Evolutionary conservation across 2,797 vertebrate genomes (phyloP), one percentile per base, ranked within the genome.

Genomic region (Hapalemur alaotrensis): DNA sequence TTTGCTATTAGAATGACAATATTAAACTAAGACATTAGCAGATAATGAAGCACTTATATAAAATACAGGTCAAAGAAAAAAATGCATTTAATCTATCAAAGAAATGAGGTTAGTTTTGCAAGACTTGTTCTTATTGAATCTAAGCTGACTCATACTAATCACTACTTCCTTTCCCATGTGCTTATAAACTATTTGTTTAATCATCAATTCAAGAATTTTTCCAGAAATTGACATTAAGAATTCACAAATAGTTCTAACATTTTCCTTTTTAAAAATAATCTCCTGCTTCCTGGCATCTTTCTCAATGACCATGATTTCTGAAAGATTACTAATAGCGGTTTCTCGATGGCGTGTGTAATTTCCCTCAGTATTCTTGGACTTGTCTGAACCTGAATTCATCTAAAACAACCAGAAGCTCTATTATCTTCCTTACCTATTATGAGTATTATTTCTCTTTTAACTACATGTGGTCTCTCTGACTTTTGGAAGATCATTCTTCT

Each of bases 51-150:
- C 85, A 75, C 59, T 88, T 89, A 79, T 86, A 82, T 91, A 95
- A 93, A 93, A 95, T 59, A 50, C 69, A 93, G 69, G 96, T 86
- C 92, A 86, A 82, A 89, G 50, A 90, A 91, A 94, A 59, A 89
- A 92, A 82, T 90, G 76, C 88, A 35, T 96, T 93, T 95, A 95
- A 63, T 96, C 93, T 95, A 48, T 93, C 76, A 92, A 91, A 91
- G 54, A 70, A 95, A 88, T 69, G 84, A 85, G 50, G 52, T 94
- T 91, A 81, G 46, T 91, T 95, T 95, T 86, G n/a, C 89, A 92
- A 93, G 93, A 92, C 81, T 95, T 79, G 76, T 65, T 87, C 82
- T 85, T 78, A 41, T 35, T 82, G 61, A 90, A 65, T 82, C 30
- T 9, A 59, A 83, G 43, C 48, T 93, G 95, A 95, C 84, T 92